Base-by-base conservation (phyloP, 2,113 vertebrate species). In the Anarrhichthys ocellatus region DNA sequence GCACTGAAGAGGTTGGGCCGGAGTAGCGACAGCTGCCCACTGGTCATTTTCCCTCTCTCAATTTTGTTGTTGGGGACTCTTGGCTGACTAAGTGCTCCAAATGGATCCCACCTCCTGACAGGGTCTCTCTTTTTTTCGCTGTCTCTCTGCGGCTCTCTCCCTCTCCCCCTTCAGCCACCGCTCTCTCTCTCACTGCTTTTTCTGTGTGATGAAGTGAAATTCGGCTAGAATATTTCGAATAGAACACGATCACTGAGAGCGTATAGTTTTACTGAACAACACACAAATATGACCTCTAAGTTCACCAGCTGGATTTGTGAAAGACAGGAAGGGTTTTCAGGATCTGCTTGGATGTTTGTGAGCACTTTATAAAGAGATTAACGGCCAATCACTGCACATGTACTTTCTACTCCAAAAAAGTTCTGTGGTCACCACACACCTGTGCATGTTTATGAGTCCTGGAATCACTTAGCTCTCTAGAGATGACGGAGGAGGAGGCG, bases 71-170 rank as follows among this genome's bases (percentile, higher is more conserved):
- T 42, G 63, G 77, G 72, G 78, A 80, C 86, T 89, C 88, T 90
- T 89, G 81, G 89, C 88, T 84, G 81, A 69, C 84, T 91, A 92
- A 93, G 91, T 92, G 87, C 87, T 90, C 80, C 84, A 92, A 94
- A 93, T 94, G 84, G 88, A 90, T 89, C 87, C 67, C 6, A 46
- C 81, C 73, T 89, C 82, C 65, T 91, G 90, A 90, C 91, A 93
- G 79, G 13, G 58, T 76, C 27, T 65, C 40, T 75, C 62, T 82
- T 69, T 76, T 62, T 77, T 72, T 24, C 2, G 24, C 54, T 56
- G 54, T 56, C 10, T 74, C 67, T 71, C 42, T 76, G 17, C 44
- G 22, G 17, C 73, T 67, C 17, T 0, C 17, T 48, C 75, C 22
- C 56, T 17, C 68, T 9, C 9, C 18, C 15, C 13, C 48, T 81